Percentiles rank a stretch among this genome's conserved stretches.
Conservation (phyloP, 2,113 vertebrate genomes). For the Lethenteron reissneri region DNA sequence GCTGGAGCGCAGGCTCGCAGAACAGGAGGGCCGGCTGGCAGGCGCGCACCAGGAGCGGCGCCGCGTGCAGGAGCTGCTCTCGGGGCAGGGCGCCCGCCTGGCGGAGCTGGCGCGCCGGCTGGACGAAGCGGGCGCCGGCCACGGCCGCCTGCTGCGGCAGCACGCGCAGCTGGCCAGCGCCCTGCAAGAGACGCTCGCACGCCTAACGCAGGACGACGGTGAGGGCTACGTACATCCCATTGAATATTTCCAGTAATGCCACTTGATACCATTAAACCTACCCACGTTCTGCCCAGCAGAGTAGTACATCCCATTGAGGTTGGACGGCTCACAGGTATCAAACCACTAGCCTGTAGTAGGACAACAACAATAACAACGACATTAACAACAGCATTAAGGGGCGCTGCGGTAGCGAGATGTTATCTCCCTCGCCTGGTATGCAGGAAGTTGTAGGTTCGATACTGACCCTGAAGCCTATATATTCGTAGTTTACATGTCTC, state of each 20-base stretch:
- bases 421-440: too few relatives aligned
- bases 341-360: too few relatives aligned
- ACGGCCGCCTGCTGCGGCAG: constrained; percentile 28
- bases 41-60: constrained; percentile 29
- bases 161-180: constrained; percentile 14
- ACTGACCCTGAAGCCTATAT: too few relatives aligned
- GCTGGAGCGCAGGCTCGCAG: constrained; percentile 30
- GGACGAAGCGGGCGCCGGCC: constrained; percentile 24
- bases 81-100: constrained; percentile 25
- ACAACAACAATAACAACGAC: too few relatives aligned
- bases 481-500: too few relatives aligned
- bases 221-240: constrained; percentile 13
- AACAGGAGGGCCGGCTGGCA: constrained; percentile 25
- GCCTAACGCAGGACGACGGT: too few relatives aligned
- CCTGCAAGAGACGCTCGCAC: too few relatives aligned
- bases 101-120: constrained; percentile 29
- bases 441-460: too few relatives aligned
- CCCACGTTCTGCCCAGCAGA: constrained; percentile 66
- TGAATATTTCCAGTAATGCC: constrained; percentile 95
- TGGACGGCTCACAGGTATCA: too few relatives aligned
- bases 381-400: too few relatives aligned
- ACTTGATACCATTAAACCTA: constrained; percentile 89
- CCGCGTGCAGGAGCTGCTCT: constrained; percentile 28
- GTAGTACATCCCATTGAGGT: constrained; percentile 40
- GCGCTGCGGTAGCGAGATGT: too few relatives aligned